A percentile compares a stretch with the other conserved stretches of the same genome.
Evolutionary conservation across 2,888 invertebrate genomes (phyloP).

Genomic region (Cosmia trapezina): DNA sequence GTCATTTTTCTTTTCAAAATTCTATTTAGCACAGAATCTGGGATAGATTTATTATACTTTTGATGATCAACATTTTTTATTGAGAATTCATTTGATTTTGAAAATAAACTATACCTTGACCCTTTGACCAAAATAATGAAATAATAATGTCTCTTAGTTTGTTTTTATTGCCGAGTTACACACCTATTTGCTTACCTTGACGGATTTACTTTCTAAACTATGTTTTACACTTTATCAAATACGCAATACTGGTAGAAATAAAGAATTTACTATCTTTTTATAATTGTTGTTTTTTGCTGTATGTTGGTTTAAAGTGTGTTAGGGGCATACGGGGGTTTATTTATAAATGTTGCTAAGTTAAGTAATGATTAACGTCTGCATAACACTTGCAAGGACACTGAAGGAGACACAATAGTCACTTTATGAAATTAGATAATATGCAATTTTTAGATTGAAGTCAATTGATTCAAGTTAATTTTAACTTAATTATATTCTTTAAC

Average conservation of each 20-base stretch:
- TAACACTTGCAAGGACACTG: background rate
- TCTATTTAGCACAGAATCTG: background rate
- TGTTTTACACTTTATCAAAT: background rate
- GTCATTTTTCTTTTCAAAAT: conserved; percentile 1
- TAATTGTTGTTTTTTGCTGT: background rate
- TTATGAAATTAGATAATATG: background rate
- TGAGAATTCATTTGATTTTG: background rate
- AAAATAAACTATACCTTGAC: background rate
- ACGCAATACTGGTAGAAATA: background rate
- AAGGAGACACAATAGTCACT: background rate
- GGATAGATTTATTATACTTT: background rate
- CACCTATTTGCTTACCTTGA: conserved; percentile 48
- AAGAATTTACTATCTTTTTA: background rate
- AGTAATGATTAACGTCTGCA: background rate
- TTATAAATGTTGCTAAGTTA: background rate
- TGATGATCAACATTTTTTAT: background rate
- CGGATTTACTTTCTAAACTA: conserved; percentile 52
- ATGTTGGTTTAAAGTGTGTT: background rate
- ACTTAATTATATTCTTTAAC: too few relatives aligned
- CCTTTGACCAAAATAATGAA: background rate
- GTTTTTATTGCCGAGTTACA: conserved; percentile 3
- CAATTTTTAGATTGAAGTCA: background rate
- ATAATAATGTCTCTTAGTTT: background rate
- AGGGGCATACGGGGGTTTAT: too few relatives aligned
- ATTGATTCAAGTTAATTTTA: too few relatives aligned